phyloP scores from a whole-genome alignment of 2,113 vertebrate genomes.

The Cinclus mexicanus region DNA sequence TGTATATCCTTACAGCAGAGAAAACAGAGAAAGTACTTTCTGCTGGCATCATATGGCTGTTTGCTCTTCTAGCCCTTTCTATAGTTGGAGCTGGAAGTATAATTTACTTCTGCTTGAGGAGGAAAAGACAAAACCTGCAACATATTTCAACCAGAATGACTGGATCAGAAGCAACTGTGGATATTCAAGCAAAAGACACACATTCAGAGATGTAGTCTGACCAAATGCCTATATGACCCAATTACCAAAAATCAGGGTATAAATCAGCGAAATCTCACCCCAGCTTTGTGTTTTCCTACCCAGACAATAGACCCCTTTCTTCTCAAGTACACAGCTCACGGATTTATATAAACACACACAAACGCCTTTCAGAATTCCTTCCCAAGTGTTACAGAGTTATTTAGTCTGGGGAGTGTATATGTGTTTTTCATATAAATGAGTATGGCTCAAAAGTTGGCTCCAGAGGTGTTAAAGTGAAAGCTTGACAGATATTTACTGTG shows the following conservation, averaged over 20 bases:
- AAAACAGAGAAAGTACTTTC: not conserved
- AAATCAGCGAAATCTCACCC: not conserved
- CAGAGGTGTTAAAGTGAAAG: not conserved
- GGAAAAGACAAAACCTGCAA: not conserved
- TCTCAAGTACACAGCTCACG: not conserved
- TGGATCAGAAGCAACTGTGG: not conserved
- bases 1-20: constrained; percentile 2
- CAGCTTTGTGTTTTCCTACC: not conserved
- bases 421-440: not conserved
- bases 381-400: not conserved
- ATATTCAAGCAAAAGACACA: not conserved
- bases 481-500: not conserved
- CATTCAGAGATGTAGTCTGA: not conserved
- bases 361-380: not conserved
- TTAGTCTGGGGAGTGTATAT: not conserved
- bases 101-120: not conserved
- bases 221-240: not conserved
- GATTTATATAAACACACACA: not conserved
- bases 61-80: not conserved
- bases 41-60: not conserved
- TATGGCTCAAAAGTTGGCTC: not conserved
- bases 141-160: not conserved
- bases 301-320: not conserved
- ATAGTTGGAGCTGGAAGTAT: not conserved
- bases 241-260: not conserved